Base-by-base conservation (phyloP, 2,888 invertebrate species). In the Ophraella communa region DNA sequence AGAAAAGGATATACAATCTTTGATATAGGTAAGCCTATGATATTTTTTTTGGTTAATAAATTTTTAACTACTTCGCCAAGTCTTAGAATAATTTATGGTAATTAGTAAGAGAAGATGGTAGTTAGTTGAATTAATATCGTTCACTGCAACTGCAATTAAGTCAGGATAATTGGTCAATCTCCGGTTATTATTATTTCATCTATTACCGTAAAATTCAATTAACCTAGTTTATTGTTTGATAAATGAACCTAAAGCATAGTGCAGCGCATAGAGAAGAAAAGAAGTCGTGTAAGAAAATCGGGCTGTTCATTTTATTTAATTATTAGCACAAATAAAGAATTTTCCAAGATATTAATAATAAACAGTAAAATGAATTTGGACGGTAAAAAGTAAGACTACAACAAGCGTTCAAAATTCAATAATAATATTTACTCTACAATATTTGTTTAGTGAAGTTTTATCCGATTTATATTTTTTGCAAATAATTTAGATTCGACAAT, bases 171-270 rank as follows among this genome's bases (percentile, higher is more conserved):
- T 23, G 49, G 24, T 24, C 49, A 49, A 49, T 49, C 23, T 49
- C 49, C 49, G 49, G n/a, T 49, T 14, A 49, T 49, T 49, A 49
- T 49, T 49, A 49, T 49, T 49, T 49, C 49, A 49, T 49, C 49
- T 49, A 49, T 23, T 17, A 27, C 23, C 14, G 49, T 49, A 24
- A 49, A 49, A 49, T 49, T 27, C 24, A 49, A 49, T 49, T 49
- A 49, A 49, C 49, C 49, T 8, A 49, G 49, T 49, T 49, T 49
- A 24, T 8, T 23, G 49, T n/a, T 49, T 49, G 49, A 27, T 49
- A 49, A 49, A 49, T 49, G 23, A 23, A 23, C 24, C 49, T 27
- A 49, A 49, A 49, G 24, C 24, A 49, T 11, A 24, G 18, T 49
- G 24, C 49, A 3, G 49, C 23, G 44, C 30, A 11, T 33, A 33